A percentile compares a stretch with the other conserved stretches of the same genome.
Evolutionary conservation across 2,888 invertebrate species (phyloP).

Genomic region (Schizotus pectinicornis): DNA sequence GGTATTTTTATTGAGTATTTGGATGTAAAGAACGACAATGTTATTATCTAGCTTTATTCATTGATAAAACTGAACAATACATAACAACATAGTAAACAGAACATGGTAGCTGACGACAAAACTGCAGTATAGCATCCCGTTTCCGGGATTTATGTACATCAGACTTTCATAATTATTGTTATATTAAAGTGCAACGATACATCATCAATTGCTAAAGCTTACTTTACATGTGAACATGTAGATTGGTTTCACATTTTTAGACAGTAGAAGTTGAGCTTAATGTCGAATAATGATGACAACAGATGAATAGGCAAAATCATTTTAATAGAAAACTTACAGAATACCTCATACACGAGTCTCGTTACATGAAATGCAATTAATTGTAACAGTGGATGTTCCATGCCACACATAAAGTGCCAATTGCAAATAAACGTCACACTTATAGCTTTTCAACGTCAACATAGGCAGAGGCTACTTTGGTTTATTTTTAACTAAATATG

Average conservation of each 20-base stretch:
- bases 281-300: conserved; percentile 18
- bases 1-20: neutral
- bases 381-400: conserved; percentile 30
- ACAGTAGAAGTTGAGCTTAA: conserved; percentile 24
- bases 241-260: conserved; percentile 20
- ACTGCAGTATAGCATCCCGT: conserved; percentile 22
- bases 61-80: conserved; percentile 26
- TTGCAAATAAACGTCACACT: conserved; percentile 49
- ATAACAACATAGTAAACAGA: conserved; percentile 28
- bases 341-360: conserved; percentile 19
- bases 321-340: conserved; percentile 28
- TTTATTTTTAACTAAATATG: conserved; percentile 37
- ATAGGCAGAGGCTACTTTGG: conserved; percentile 52
- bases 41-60: conserved; percentile 27
- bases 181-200: conserved; percentile 29
- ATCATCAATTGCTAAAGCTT: conserved; percentile 27
- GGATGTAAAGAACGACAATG: neutral
- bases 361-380: conserved; percentile 31
- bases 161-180: conserved; percentile 27
- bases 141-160: conserved; percentile 28
- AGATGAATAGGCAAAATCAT: conserved; percentile 24
- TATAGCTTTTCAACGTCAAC: conserved; percentile 52
- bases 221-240: conserved; percentile 11
- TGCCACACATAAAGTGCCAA: conserved; percentile 33
- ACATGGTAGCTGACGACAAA: conserved; percentile 22